Percentiles rank a stretch among this genome's conserved stretches.
Evolutionary conservation across 2,888 invertebrate species (phyloP).

Genomic region (Pseudanteris insignis): DNA sequence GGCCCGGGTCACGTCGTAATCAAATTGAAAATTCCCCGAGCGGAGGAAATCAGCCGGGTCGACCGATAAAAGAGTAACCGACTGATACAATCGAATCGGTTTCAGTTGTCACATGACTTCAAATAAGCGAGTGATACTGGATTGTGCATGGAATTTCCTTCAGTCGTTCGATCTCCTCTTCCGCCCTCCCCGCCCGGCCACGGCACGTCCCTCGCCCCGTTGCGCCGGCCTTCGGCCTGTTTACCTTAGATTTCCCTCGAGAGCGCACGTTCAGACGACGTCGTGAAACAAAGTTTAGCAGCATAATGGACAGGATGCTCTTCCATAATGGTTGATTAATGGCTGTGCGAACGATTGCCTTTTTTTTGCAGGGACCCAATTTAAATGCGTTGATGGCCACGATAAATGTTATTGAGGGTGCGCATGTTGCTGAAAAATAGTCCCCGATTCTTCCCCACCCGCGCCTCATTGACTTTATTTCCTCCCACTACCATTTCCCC

Average conservation of each 20-base stretch:
- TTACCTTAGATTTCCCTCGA: conserved; percentile 46
- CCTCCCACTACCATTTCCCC: no score
- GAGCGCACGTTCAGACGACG: conserved; percentile 24
- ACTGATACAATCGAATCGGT: conserved; percentile 56
- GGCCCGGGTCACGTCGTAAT: no score
- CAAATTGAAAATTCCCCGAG: not conserved
- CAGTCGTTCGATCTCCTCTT: not conserved
- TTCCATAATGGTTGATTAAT: conserved; percentile 32
- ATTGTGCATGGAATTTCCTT: conserved; percentile 29
- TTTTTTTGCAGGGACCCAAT: conserved; percentile 1
- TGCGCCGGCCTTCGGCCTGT: conserved; percentile 12
- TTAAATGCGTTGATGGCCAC: conserved; percentile 20
- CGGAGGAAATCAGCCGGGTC: no score
- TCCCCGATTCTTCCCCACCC: no score
- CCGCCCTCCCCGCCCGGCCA: no score
- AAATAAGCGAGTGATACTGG: no score
- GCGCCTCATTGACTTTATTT: no score
- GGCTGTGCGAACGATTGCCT: conserved; percentile 10
- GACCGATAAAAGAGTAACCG: conserved; percentile 60
- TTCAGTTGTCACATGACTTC: conserved; percentile 55
- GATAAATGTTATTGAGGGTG: conserved; percentile 25
- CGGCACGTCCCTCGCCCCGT: not conserved
- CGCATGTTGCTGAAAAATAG: conserved; percentile 16
- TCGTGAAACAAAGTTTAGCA: conserved; percentile 24
- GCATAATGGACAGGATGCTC: conserved; percentile 25